Base-by-base conservation (phyloP, 2,888 invertebrate genomes). In the Leptopilina drosophilae region DNA sequence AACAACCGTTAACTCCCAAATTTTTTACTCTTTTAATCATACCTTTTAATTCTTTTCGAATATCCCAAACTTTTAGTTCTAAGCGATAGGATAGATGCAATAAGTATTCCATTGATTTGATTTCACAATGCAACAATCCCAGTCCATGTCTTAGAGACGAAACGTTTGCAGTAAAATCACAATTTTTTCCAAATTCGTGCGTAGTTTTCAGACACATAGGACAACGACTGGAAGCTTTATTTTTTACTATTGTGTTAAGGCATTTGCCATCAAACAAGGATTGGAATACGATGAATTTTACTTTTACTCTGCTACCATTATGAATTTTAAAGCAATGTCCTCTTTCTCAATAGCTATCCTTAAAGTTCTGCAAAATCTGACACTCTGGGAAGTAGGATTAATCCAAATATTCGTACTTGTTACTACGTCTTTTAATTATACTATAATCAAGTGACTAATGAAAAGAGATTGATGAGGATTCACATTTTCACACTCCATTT, bases 391-490 rank as follows among this genome's bases (percentile, higher is more conserved):
- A 12, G 64, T 6, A 26, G 64, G 64, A 33, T 64, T 64, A 11
- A 64, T 12, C 64, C 64, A 64, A 64, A 14, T 64, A 33, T 15
- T 9, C 11, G 20, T 11, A 26, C 11, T 11, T 9, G 9, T 26
- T 64, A 12, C 64, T 33, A n/a, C 9, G 11, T 15, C 33, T 9
- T 14, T 64, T n/a, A 64, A 26, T 15, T 33, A 8, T 9, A 64
- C 11, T 12, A 64, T 14, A 14, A 64, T 33, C 64, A 64, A 14
- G 64, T 33, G 20, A 33, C 20, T 64, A 14, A 64, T 33, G 33
- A 64, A 64, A 9, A 64, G n/a, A 11, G 64, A 64, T 11, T 64
- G 64, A 9, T 64, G 64, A 64, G 64, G n/a, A 33, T 64, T 64
- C 33, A 26, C 9, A 64, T 33, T 64, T 33, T 26, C 5, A 14